These are phyloP conservation scores for Oreortyx pictus DNA, from an alignment of 2,797 vertebrate genomes.

Conservation along the genomic window DNA sequence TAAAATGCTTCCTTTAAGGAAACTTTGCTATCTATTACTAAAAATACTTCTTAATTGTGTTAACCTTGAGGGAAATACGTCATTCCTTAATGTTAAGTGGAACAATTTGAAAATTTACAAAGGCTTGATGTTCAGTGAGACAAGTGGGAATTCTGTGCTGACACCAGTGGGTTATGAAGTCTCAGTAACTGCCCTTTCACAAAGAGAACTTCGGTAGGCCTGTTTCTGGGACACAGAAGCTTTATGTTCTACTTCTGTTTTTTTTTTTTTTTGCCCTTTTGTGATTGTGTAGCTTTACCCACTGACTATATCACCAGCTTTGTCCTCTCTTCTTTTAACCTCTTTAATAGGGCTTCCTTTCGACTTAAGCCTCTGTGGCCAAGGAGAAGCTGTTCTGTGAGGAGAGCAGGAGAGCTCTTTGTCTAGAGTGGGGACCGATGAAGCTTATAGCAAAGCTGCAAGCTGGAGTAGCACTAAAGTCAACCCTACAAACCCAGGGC, in stretches of 20 bases:
- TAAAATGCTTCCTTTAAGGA: slow-evolving; percentile 16
- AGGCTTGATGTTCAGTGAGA: not conserved
- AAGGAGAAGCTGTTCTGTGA: not conserved
- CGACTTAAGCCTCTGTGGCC: not conserved
- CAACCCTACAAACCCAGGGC: not conserved
- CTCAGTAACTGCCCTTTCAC: slow-evolving; percentile 38
- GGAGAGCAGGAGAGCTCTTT: not conserved
- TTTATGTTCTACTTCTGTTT: not conserved
- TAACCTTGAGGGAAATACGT: not conserved
- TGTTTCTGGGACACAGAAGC: slow-evolving; percentile 51
- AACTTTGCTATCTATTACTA: not conserved
- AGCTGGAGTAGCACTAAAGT: not conserved
- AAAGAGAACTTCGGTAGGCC: slow-evolving; percentile 23
- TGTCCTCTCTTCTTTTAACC: slow-evolving; percentile 39
- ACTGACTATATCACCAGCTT: slow-evolving; percentile 14
- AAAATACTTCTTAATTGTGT: slow-evolving; percentile 7
- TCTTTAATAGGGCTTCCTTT: slow-evolving; percentile 12
- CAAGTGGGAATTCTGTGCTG: not conserved
- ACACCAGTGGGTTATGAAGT: not conserved
- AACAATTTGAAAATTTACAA: not conserved
- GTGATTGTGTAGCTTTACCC: not conserved
- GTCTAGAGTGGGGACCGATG: not conserved
- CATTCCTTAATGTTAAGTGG: slow-evolving; percentile 5
- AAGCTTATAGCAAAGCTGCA: not conserved
- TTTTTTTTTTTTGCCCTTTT: not conserved